These are phyloP conservation scores for Perca fluviatilis DNA, from an alignment of 2,113 vertebrate species.

Conservation along the genomic window DNA sequence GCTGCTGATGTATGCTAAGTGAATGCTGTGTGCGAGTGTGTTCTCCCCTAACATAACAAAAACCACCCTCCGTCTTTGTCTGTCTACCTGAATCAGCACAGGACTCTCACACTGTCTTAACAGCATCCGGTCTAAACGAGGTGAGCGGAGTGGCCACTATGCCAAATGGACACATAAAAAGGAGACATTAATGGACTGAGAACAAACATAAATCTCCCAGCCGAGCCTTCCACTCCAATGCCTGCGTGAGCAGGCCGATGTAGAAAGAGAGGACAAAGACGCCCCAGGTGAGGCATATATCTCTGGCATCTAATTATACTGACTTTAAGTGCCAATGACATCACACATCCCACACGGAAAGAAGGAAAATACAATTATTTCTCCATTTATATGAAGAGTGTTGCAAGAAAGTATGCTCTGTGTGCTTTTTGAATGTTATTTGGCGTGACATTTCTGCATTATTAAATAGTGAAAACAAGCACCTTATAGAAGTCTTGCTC, in stretches of 20 bases:
- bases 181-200: slow-evolving; percentile 76
- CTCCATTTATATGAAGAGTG: slow-evolving; percentile 48
- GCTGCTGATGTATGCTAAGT: background rate
- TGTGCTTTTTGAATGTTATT: slow-evolving; percentile 23
- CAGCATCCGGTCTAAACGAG: slow-evolving; percentile 58
- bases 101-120: slow-evolving; percentile 46
- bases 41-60: background rate
- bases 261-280: slow-evolving; percentile 39
- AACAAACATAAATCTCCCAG: slow-evolving; percentile 69
- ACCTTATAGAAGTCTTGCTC: background rate
- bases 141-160: slow-evolving; percentile 64
- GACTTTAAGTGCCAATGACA: slow-evolving; percentile 70
- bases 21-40: background rate
- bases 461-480: slow-evolving; percentile 3
- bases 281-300: slow-evolving; percentile 62
- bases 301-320: slow-evolving; percentile 66
- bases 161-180: slow-evolving; percentile 80
- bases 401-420: slow-evolving; percentile 8
- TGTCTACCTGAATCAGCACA: slow-evolving; percentile 48
- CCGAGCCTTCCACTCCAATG: slow-evolving; percentile 30
- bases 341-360: slow-evolving; percentile 47
- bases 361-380: slow-evolving; percentile 68
- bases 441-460: slow-evolving; percentile 22
- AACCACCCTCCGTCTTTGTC: background rate
- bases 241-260: slow-evolving; percentile 34